Conservation (phyloP, 1,140 invertebrate species). For the Trichomalopsis sarcophagae region DNA sequence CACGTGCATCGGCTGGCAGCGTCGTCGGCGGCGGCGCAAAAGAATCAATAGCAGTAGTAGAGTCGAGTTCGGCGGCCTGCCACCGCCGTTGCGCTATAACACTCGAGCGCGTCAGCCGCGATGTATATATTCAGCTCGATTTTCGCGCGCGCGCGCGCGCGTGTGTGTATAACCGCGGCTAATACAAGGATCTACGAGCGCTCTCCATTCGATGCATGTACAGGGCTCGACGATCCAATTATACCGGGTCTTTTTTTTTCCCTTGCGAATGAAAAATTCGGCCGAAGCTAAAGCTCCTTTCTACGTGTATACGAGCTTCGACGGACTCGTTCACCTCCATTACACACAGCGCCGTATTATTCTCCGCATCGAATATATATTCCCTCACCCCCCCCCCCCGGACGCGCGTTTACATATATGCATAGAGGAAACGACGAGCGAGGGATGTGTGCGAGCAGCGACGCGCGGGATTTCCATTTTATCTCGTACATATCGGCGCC, state of each 20-base stretch:
- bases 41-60: conserved; percentile 46
- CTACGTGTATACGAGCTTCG: background rate
- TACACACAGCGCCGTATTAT: background rate
- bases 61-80: conserved; percentile 44
- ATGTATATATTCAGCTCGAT: background rate
- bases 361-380: background rate
- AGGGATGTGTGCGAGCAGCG: background rate
- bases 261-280: no score
- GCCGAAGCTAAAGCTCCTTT: no score
- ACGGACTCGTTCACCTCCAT: background rate
- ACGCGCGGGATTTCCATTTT: conserved; percentile 13
- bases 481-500: background rate
- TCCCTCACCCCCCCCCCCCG: background rate
- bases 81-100: background rate
- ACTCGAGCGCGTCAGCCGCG: conserved; percentile 18
- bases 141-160: background rate
- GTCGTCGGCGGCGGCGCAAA: conserved; percentile 20
- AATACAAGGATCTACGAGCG: background rate
- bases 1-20: conserved; percentile 17
- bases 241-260: background rate
- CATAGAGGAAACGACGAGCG: background rate
- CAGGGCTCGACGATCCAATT: background rate
- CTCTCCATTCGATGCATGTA: no score
- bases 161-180: background rate
- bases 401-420: background rate